phyloP scores from a whole-genome alignment of 2,113 vertebrate genomes.

The Coreoperca whiteheadi region DNA sequence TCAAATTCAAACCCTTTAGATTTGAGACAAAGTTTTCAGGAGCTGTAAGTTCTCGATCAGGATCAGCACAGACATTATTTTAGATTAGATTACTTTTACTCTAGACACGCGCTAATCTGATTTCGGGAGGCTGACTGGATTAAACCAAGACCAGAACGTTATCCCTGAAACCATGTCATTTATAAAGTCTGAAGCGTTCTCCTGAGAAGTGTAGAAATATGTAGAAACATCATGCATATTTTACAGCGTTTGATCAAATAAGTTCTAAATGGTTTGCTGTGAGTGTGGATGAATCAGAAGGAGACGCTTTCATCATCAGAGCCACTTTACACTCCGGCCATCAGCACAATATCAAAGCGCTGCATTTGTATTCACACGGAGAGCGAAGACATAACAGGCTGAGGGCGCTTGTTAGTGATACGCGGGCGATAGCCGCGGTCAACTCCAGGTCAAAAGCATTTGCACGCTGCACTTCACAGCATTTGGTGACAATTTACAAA shows the following conservation, averaged over 20 bases:
- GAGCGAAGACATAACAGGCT: not conserved
- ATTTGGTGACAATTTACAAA: not conserved
- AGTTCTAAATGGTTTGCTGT: conserved; percentile 43
- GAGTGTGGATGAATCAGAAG: conserved; percentile 38
- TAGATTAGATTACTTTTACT: not conserved
- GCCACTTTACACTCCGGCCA: conserved; percentile 19
- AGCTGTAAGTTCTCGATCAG: not conserved
- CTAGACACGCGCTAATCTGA: not conserved
- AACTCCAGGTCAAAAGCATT: conserved; percentile 24
- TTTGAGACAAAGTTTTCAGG: not conserved
- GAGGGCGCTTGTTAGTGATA: conserved; percentile 31
- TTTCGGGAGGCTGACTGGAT: not conserved
- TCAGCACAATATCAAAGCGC: conserved; percentile 50
- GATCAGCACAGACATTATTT: not conserved
- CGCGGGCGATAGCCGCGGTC: conserved; percentile 11
- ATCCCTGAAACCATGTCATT: not conserved
- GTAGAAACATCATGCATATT: conserved; percentile 46
- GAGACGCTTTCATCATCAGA: conserved; percentile 44
- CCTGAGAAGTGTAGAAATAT: conserved; percentile 14
- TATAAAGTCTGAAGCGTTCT: not conserved
- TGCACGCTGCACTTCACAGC: conserved; percentile 26
- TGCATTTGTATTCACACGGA: conserved; percentile 31
- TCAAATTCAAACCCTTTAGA: not conserved
- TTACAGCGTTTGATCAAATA: conserved; percentile 49
- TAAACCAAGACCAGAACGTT: not conserved